phyloP scores from a whole-genome alignment of 2,797 vertebrate genomes.

The Enteromius trimaculatus region DNA sequence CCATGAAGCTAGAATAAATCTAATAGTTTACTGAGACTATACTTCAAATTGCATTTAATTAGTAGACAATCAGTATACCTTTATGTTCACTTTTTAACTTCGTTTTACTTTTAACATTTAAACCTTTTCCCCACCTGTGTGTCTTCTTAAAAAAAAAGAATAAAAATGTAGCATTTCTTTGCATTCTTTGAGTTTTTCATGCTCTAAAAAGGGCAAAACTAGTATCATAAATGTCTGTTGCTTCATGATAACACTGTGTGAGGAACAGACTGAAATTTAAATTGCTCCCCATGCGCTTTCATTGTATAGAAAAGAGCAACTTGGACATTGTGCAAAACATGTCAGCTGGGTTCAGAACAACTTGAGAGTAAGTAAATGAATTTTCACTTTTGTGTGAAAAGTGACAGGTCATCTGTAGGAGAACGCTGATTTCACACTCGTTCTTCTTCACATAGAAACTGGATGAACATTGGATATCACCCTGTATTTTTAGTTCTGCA shows the following conservation, averaged over 20 bases:
- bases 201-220: background rate
- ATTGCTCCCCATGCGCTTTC: background rate
- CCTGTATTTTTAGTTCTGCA: constrained; percentile 27
- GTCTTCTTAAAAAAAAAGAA: too few species aligned
- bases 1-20: too few species aligned
- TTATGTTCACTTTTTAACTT: too few species aligned
- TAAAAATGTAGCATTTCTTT: background rate
- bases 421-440: background rate
- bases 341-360: background rate
- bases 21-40: too few species aligned
- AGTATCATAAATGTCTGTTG: background rate
- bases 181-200: background rate
- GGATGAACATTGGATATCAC: constrained; percentile 8
- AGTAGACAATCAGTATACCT: too few species aligned
- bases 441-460: background rate
- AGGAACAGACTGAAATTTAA: background rate
- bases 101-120: too few species aligned
- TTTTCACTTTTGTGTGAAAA: background rate
- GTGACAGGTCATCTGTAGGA: constrained; percentile 18
- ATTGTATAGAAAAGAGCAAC: background rate
- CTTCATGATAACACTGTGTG: background rate
- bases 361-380: background rate
- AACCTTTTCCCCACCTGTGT: too few species aligned
- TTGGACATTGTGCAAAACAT: background rate
- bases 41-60: too few species aligned